Evolutionary conservation across 2,797 vertebrate genomes (phyloP).

Genomic region (Xerus rutilus): DNA sequence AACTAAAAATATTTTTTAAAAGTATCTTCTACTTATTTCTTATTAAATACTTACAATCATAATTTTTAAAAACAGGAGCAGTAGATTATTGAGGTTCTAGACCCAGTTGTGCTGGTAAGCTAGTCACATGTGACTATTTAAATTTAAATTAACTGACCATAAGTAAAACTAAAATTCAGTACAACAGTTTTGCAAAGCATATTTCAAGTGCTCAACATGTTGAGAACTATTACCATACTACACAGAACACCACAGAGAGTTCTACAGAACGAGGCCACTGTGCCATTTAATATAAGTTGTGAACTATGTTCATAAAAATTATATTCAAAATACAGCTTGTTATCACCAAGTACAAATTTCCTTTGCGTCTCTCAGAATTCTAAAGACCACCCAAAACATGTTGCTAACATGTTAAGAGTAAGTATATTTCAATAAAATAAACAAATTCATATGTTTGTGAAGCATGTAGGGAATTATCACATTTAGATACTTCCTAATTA

Average conservation of each 20-base stretch:
- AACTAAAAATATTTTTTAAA: neutral
- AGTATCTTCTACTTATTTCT: constrained; percentile 8
- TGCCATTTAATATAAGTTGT: neutral
- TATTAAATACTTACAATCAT: neutral
- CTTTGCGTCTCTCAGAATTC: neutral
- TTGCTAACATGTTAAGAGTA: constrained; percentile 8
- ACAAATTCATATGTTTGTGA: constrained; percentile 36
- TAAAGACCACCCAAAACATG: neutral
- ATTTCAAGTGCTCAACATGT: neutral
- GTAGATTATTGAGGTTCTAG: neutral
- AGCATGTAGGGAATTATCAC: neutral
- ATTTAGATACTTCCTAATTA: neutral
- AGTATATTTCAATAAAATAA: constrained; percentile 28
- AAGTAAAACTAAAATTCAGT: neutral
- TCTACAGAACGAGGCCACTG: neutral
- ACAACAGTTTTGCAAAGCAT: neutral
- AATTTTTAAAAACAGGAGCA: neutral
- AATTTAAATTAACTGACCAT: constrained; percentile 21
- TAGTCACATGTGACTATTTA: neutral
- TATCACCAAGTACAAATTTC: neutral
- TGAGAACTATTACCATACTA: neutral
- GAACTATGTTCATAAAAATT: neutral
- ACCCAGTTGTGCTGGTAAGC: neutral
- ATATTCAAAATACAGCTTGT: neutral
- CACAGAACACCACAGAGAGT: neutral